Base-by-base conservation (phyloP, 2,888 invertebrate species). In the Melipona beecheii region DNA sequence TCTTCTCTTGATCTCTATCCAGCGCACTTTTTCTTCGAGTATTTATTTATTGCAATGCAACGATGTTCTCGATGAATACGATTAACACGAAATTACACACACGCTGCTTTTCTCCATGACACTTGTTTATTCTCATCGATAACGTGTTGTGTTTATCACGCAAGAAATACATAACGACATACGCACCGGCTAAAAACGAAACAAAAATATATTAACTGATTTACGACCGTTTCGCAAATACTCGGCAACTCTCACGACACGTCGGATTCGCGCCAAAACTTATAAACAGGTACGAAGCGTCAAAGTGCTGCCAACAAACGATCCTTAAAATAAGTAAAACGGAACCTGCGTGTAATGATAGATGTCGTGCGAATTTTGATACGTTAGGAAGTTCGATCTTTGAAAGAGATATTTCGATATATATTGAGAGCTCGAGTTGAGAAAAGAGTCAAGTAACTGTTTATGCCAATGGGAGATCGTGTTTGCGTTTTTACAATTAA, bases 251-350 rank as follows among this genome's bases (percentile, higher is more conserved):
- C 52, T 62, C 73, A 71, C 24, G 73, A 74, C 52, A 72, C n/a
- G 64, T 74, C 66, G 78, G 69, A 78, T 64, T 84, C 64, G 78
- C 75, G 84, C 75, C 84, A 84, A 75, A 78, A 75, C 54, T 82
- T 78, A 78, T 78, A 84, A 84, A 84, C 84, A 69, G 66, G 72
- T 58, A 43, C 72, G 31, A 75, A 58, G 27, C 52, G 69, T 24
- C 17, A 49, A 64, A 75, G 66, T 56, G 72, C n/a, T 83, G 83
- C 75, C 84, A 83, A 73, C 64, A 54, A 75, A 50, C 71, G 78
- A 58, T 31, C 65, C 65, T 78, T 64, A 75, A 84, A 83, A 81
- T 74, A 82, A 76, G 52, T 73, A 77, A 76, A 17, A 56, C 60
- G 19, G 62, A 71, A 49, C 65, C 50, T 65, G 58, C 50, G 81